Base-by-base conservation (phyloP, 1,140 invertebrate species). In the Polyergus mexicanus region DNA sequence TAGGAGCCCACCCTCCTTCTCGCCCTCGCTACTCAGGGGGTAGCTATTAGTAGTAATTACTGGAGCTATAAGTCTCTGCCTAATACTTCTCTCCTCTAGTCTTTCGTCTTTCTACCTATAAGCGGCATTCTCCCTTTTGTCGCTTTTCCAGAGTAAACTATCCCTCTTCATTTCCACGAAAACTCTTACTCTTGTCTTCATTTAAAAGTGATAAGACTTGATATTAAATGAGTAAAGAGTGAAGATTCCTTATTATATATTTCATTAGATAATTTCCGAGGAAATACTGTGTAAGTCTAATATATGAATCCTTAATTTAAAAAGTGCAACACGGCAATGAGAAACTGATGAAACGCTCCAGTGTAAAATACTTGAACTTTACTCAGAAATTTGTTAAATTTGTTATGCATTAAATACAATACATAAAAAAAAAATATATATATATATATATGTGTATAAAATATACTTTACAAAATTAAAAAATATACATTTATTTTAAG, bases 41-140 rank as follows among this genome's bases (percentile, higher is more conserved):
- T 58, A 78, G 88, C 83, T 89, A 89, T 86, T 89, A 88, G 86
- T 85, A 85, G 84, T 89, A 89, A 89, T 89, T 89, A 91, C 90
- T 74, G 80, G 85, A 75, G 85, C 86, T 90, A 91, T 91, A 90
- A 91, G 90, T 91, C 90, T 90, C 88, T 72, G 66, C 80, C 72
- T 89, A 88, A 91, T 87, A 91, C 86, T 80, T 89, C 83, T 72
- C 69, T 76, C 86, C 56, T 56, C 38, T 58, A 51, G 56, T 86
- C 84, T 90, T 88, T 86, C 88, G 84, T 89, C 89, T 91, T 86
- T 86, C 65, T 75, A 56, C 38, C 51, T 63, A 65, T 13, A 56
- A 65, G 41, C 47, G 75, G 16, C 62, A 77, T 72, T 87, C 66
- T 85, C 85, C 58, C 68, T 81, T 54, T 51, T 81, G 66, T 83